Conservation (phyloP, 92 coral and sea anemone genomes). For the Paramuricea clavata region DNA sequence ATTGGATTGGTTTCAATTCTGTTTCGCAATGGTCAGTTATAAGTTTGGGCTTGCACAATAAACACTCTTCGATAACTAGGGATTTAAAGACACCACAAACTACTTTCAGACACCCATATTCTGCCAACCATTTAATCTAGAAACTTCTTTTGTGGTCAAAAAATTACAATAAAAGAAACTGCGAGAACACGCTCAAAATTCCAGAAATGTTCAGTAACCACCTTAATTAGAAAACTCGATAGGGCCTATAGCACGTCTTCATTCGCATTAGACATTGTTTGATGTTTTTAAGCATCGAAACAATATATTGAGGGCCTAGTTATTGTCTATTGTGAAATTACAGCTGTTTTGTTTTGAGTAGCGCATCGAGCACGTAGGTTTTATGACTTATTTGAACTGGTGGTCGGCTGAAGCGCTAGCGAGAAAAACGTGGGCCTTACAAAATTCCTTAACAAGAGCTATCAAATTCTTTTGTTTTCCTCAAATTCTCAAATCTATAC, state of each 20-base stretch:
- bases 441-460: neutral
- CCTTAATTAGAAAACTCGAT: neutral
- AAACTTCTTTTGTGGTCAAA: neutral
- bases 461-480: no score
- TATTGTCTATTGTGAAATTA: constrained; percentile 11
- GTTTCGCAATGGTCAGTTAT: no score
- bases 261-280: neutral
- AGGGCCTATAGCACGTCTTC: neutral
- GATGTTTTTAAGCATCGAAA: neutral
- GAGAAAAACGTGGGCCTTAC: neutral
- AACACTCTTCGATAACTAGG: no score
- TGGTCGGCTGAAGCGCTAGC: neutral
- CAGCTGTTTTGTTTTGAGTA: constrained; percentile 20
- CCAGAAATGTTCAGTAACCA: constrained; percentile 3
- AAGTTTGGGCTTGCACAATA: no score
- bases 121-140: neutral
- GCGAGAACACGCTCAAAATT: neutral
- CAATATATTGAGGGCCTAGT: neutral
- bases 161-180: neutral
- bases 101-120: neutral
- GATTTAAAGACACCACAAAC: neutral
- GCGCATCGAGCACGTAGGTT: neutral
- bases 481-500: no score
- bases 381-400: constrained; percentile 1
- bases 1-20: no score